phyloP scores from a whole-genome alignment of 2,888 invertebrate species.

The Nephrotoma guestfalica region DNA sequence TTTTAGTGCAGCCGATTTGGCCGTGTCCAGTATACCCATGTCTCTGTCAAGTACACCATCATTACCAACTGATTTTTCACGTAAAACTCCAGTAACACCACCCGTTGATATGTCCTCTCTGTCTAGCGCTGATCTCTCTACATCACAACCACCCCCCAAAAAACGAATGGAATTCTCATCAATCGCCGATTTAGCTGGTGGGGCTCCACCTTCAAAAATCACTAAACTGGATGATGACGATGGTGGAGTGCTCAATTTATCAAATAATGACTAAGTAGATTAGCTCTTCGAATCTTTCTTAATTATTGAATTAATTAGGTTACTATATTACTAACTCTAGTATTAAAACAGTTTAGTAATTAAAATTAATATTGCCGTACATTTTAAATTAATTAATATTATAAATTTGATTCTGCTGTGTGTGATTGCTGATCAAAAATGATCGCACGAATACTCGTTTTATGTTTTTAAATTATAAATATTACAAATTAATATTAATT shows the following conservation, averaged over 20 bases:
- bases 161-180: slow-evolving; percentile 34
- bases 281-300: not conserved
- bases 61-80: slow-evolving; percentile 24
- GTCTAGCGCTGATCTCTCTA: not conserved
- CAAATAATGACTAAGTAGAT: slow-evolving; percentile 22
- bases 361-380: not conserved
- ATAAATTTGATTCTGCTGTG: not conserved
- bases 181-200: slow-evolving; percentile 28
- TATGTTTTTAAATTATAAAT: not conserved
- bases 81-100: slow-evolving; percentile 26
- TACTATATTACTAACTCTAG: not conserved
- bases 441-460: not conserved
- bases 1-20: slow-evolving; percentile 32
- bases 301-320: not conserved
- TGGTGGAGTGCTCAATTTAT: slow-evolving; percentile 24
- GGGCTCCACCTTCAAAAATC: slow-evolving; percentile 41
- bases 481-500: not conserved
- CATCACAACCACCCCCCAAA: slow-evolving; percentile 26
- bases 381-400: not conserved
- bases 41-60: slow-evolving; percentile 23
- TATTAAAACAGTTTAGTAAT: not conserved
- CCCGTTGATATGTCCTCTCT: slow-evolving; percentile 23
- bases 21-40: slow-evolving; percentile 29
- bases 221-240: slow-evolving; percentile 39
- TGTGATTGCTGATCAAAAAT: not conserved